These are phyloP conservation scores for Sycophila sp. DNA, from an alignment of 1,140 invertebrate genomes.

Conservation along the genomic window DNA sequence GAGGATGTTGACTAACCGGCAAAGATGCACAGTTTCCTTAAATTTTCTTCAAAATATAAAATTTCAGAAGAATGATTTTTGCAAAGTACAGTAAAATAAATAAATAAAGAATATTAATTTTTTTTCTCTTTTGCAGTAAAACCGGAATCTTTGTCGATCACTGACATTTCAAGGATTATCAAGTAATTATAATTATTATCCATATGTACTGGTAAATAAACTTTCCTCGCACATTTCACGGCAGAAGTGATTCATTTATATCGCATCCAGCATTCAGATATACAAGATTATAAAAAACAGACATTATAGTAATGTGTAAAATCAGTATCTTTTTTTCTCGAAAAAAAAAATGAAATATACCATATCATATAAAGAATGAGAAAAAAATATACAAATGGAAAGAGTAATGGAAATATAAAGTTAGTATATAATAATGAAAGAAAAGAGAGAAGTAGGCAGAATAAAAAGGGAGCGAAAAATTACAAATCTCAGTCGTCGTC, in stretches of 20 bases:
- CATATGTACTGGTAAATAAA: conserved; percentile 46
- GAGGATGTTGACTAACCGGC: too few species aligned
- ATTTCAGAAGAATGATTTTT: too few species aligned
- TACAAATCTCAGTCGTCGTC: neutral
- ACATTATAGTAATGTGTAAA: conserved; percentile 21
- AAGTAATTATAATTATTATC: neutral
- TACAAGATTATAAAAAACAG: conserved; percentile 45
- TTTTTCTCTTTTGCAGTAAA: too few species aligned
- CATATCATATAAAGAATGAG: neutral
- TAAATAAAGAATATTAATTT: too few species aligned
- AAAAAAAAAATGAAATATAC: conserved; percentile 9
- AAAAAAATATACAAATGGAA: neutral
- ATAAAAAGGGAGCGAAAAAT: conserved; percentile 7
- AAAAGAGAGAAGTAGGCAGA: neutral
- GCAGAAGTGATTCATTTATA: conserved; percentile 51
- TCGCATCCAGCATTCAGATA: conserved; percentile 61
- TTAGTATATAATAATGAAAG: neutral
- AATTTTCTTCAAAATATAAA: too few species aligned
- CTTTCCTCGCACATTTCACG: conserved; percentile 56
- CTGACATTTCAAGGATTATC: too few species aligned
- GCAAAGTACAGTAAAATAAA: too few species aligned
- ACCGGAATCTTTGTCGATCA: too few species aligned
- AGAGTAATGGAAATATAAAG: conserved; percentile 13
- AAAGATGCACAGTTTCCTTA: too few species aligned
- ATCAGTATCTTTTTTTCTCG: conserved; percentile 24